Percentiles rank a stretch among this genome's conserved stretches.
phyloP scores from a whole-genome alignment of 2,113 vertebrate genomes.

The Cichladusa arquata region DNA sequence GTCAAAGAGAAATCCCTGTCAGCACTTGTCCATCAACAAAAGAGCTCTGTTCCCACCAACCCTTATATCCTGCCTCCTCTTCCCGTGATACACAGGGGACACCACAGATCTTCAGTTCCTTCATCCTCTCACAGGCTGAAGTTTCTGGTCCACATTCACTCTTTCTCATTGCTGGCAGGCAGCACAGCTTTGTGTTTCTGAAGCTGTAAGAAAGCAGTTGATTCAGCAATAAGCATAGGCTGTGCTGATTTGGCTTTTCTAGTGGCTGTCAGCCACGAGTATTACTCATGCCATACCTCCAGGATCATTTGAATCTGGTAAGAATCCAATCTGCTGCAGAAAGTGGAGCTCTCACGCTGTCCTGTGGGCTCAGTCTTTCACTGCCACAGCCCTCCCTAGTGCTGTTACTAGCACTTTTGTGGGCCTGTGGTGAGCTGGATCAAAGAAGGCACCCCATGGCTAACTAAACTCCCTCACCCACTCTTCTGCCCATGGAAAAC shows the following conservation, averaged over 20 bases:
- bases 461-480: neutral
- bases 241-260: neutral
- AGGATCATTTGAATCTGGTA: neutral
- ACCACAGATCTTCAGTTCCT: neutral
- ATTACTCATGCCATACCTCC: neutral
- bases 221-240: neutral
- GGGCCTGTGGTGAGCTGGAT: constrained; percentile 7
- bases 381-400: neutral
- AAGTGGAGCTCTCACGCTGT: neutral
- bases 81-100: neutral
- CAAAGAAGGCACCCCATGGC: neutral
- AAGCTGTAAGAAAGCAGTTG: neutral
- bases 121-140: neutral
- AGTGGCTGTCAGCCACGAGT: neutral
- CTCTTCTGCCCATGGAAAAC: neutral
- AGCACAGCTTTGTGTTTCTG: neutral
- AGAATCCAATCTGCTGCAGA: constrained; percentile 9
- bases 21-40: neutral
- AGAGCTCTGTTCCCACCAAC: neutral
- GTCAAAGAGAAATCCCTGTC: neutral
- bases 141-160: neutral
- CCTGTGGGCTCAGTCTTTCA: neutral
- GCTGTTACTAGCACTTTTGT: neutral
- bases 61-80: neutral
- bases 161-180: neutral